Percentiles rank a stretch among this genome's conserved stretches.
These are phyloP conservation scores for Lamellibrachia columna DNA, from an alignment of 2,888 invertebrate species.

Conservation along the genomic window DNA sequence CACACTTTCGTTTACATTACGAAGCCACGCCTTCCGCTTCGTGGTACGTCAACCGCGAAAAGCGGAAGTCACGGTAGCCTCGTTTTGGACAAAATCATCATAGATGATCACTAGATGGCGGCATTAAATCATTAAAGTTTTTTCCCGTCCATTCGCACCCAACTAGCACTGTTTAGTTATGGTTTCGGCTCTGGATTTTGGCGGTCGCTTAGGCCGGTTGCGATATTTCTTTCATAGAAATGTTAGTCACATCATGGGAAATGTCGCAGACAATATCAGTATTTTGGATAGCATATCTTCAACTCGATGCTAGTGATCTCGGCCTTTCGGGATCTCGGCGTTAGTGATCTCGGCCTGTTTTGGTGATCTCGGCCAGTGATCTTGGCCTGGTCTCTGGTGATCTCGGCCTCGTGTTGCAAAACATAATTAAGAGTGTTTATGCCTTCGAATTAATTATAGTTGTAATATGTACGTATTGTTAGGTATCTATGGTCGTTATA, in stretches of 20 bases:
- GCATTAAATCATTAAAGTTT: neutral
- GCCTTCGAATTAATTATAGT: too few species aligned
- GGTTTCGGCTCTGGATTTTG: neutral
- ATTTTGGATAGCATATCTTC: too few species aligned
- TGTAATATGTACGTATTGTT: too few species aligned
- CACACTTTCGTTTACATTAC: neutral
- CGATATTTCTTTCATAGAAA: neutral
- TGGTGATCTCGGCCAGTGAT: too few species aligned
- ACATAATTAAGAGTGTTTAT: too few species aligned
- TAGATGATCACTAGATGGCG: neutral
- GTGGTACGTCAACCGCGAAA: slow-evolving; percentile 3
- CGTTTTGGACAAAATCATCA: neutral
- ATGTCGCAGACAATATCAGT: neutral
- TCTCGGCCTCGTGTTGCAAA: too few species aligned
- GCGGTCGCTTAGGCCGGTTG: neutral
- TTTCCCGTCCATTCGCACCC: neutral
- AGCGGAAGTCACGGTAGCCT: neutral
- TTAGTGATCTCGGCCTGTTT: too few species aligned
- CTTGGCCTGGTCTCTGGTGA: too few species aligned
- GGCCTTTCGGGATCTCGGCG: too few species aligned
- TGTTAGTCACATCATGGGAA: neutral
- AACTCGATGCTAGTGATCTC: too few species aligned
- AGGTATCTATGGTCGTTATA: too few species aligned
- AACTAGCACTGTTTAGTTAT: neutral
- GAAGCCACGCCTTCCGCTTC: slow-evolving; percentile 3